Evolutionary conservation across 2,113 vertebrate species (phyloP), one percentile per base, ranked within the genome.

Genomic region (Macrotus californicus): DNA sequence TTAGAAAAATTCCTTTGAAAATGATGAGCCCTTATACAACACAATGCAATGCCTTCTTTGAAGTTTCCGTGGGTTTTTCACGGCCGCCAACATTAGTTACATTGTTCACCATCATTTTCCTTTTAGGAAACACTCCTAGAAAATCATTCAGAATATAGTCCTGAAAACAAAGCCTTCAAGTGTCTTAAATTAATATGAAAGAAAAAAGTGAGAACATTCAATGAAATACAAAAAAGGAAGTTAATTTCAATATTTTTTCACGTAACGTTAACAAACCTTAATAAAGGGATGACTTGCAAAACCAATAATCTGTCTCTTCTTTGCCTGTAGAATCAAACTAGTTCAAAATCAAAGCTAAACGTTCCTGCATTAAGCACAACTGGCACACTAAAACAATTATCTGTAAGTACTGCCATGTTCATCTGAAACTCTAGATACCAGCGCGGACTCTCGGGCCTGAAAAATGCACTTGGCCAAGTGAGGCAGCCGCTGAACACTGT

Each of bases 381-480:
- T 75, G 50, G 61, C 82, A 93, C 69, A 81, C 82, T 95, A 94
- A 97, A 97, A 93, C 89, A 89, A 97, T 96, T 96, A 95, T 84
- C 96, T 85, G 31, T 95, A 96, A 97, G 95, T 84, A 96, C 95
- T 94, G 95, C 93, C 93, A 96, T 84, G 86, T 91, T 72, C 15
- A 41, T 64, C 61, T 83, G 93, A 86, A 96, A 87, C 88, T 72
- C 48, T 76, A 92, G 92, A 89, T 79, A 91, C 66, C 83, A 91
- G 93, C 19, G 8, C 4, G 4, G 16, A 75, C 50, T 94, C 87
- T 75, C 64, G 22, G 82, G 54, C 79, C 82, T 41, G 61, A 86
- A 92, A 94, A 96, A 87, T 19, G 52, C 29, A 11, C 72, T 93
- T 73, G 81, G 96, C 95, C 77, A n/a, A 9, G 10, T 48, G 75